Evolutionary conservation across 2,797 vertebrate species (phyloP), one percentile per base, ranked within the genome.

Genomic region (Eidolon dupreanum): DNA sequence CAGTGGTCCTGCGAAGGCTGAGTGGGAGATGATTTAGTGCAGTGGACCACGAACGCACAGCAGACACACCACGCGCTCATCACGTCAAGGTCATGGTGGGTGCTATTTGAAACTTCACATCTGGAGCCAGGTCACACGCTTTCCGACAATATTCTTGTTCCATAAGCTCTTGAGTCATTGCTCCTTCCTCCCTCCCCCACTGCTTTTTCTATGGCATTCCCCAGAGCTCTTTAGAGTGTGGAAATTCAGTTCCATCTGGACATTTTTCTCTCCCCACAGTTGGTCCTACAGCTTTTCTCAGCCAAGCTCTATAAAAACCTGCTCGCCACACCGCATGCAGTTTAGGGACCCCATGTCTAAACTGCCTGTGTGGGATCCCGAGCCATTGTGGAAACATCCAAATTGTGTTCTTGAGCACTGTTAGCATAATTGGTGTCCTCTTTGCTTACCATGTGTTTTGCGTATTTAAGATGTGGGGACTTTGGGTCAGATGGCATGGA

Each of bases 151-250:
- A n/a, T 7, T 43, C 9, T 0, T 20, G 8, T 8, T 79, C 28
- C 24, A 12, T 33, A 15, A 36, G 28, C 17, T n/a, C 46, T 16
- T 15, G 0, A 36, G 15, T 73, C 19, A 22, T 46, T 4, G 17
- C 19, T 31, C 13, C 57, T 43, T 77, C 53, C 81, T 77, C 1
- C 6, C 6, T 28, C 70, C 2, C 8, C 6, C 8, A 4, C 11
- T 13, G 46, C 2, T 49, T 20, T 43, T 43, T 20, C 31, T 8
- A 0, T 10, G 55, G 4, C 26, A 11, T 81, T 57, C 55, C 24
- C 12, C 5, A 46, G 63, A 61, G 12, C 43, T 6, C 1, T 0
- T 0, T 15, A 61, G 8, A 86, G 10, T 1, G 0, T 1, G 4
- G 13, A 61, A 24, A 36, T 10, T 36, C 38, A 31, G 53, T 73